These are phyloP conservation scores for Todiramphus saurophagus DNA, from an alignment of 2,113 vertebrate genomes.

Conservation along the genomic window DNA sequence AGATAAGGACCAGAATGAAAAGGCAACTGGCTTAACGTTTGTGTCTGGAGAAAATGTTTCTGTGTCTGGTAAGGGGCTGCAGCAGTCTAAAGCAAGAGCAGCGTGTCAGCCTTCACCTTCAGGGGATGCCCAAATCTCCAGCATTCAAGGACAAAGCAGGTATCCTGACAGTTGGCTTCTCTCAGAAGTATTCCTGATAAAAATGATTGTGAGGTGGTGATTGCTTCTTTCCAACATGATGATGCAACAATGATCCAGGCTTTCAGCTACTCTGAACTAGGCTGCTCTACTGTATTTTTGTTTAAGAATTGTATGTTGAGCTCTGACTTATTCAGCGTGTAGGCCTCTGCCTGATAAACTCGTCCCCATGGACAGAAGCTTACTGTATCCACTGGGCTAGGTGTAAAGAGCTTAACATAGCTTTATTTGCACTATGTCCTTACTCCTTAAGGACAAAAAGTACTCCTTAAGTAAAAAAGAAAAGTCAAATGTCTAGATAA, in stretches of 20 bases:
- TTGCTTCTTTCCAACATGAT: not conserved
- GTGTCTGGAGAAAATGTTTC: not conserved
- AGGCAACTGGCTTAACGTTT: conserved; percentile 4
- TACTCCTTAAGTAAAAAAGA: no score
- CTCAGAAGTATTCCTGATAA: not conserved
- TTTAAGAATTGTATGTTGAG: not conserved
- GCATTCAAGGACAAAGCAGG: not conserved
- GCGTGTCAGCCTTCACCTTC: not conserved
- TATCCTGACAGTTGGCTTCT: not conserved
- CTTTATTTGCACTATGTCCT: not conserved
- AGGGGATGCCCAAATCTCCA: not conserved
- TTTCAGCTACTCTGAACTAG: not conserved
- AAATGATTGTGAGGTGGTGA: not conserved
- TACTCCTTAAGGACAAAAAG: not conserved
- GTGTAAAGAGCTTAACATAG: not conserved
- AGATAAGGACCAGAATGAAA: conserved; percentile 29
- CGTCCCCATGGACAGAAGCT: not conserved
- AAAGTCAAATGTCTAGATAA: not conserved
- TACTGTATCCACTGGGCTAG: not conserved
- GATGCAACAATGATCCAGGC: not conserved
- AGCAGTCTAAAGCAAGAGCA: not conserved
- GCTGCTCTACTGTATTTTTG: not conserved
- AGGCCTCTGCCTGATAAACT: not conserved
- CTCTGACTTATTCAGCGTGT: not conserved
- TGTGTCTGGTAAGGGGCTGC: not conserved